A percentile compares a stretch with the other conserved stretches of the same genome.
phyloP scores from a whole-genome alignment of 1,140 invertebrate species.

The Orchesella cincta region DNA sequence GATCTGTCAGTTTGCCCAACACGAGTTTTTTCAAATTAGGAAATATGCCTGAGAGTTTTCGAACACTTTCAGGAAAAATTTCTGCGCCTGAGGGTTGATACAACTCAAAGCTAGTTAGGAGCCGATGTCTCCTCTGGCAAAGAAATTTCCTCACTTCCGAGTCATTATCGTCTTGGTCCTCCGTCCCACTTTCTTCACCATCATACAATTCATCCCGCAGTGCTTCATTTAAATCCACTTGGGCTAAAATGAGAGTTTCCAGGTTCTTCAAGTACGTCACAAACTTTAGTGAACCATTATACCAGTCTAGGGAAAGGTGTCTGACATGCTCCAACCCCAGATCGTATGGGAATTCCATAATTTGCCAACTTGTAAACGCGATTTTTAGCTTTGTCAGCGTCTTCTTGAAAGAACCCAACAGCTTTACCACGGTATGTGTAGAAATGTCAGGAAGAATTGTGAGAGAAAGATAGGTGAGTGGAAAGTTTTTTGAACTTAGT shows the following conservation, averaged over 20 bases:
- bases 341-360: constrained; percentile 25
- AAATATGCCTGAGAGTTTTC: constrained; percentile 32
- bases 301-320: constrained; percentile 37
- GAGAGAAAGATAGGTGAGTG: constrained; percentile 4
- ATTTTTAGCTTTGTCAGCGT: constrained; percentile 37
- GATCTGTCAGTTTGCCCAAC: constrained; percentile 36
- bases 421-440: constrained; percentile 4
- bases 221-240: constrained; percentile 23
- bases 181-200: neutral
- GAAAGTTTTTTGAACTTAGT: constrained; percentile 29
- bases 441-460: constrained; percentile 32
- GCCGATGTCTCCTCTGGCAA: neutral
- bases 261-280: constrained; percentile 29
- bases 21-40: constrained; percentile 27
- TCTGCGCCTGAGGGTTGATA: constrained; percentile 29
- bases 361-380: constrained; percentile 34
- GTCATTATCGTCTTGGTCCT: neutral
- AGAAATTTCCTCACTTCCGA: neutral
- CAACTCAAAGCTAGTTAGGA: constrained; percentile 26
- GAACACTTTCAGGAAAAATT: constrained; percentile 21
- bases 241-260: constrained; percentile 20
- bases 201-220: neutral
- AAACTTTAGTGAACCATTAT: constrained; percentile 37
- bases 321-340: constrained; percentile 15
- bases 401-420: constrained; percentile 34